Evolutionary conservation across 2,113 vertebrate genomes (phyloP), one percentile per base, ranked within the genome.

Genomic region (Cygnus atratus): DNA sequence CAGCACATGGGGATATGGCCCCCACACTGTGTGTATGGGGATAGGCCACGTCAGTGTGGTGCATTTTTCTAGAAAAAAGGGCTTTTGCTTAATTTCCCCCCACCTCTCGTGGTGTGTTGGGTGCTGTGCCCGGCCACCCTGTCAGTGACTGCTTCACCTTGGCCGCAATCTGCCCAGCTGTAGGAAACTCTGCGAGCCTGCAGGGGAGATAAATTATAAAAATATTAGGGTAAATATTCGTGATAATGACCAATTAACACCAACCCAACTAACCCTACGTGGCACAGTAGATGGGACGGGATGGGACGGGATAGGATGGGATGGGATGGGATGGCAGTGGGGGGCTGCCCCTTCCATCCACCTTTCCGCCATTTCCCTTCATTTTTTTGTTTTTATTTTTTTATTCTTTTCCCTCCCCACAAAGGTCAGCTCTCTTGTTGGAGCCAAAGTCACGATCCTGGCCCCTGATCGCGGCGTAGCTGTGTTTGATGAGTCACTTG

Each of bases 401-500:
- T 48, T 22, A 22, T 48, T n/a, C 6, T 54, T 29, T 9, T 25
- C 13, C 50, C 5, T 11, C 46, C 24, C 63, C 65, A 2, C 0
- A 81, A 92, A 95, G 72, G 68, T 95, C 94, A 88, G 41, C 14
- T 61, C 43, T 43, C 80, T 46, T 93, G 76, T 93, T 87, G 87
- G 76, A 81, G 70, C 91, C 52, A 1, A 59, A 92, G 94, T 82
- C 94, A 78, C 86, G 50, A 63, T 28, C 84, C 1, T 3, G 46
- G 46, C 54, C 70, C 68, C 86, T 8, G 80, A 3, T 29, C n/a
- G 0, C 79, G 12, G 68, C 33, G 91, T 3, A 39, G 63, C 67
- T 4, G 25, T 48, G 95, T 78, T 43, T 55, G 90, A 75, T 96
- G 96, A 96, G 88, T 96, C 95, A 94, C 80, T 94, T 87, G 86